These are phyloP conservation scores for Eristalinus aeneus DNA, from an alignment of 2,888 invertebrate species.

Conservation along the genomic window DNA sequence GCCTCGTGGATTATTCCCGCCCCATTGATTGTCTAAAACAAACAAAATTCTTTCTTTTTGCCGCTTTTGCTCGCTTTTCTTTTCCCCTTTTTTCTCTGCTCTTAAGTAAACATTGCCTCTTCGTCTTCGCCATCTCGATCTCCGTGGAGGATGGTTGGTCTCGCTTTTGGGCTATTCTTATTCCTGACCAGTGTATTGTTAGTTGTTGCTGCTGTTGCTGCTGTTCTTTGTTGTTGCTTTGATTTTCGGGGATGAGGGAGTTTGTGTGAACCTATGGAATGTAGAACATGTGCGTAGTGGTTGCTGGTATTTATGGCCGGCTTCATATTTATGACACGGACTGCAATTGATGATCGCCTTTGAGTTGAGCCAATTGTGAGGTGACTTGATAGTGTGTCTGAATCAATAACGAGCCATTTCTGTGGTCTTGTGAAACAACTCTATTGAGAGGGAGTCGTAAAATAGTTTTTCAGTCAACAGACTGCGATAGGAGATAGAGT, in stretches of 20 bases:
- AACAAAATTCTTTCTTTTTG: conserved; percentile 41
- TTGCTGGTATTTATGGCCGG: conserved; percentile 26
- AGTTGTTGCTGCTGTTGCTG: conserved; percentile 9
- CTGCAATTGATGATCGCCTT: conserved; percentile 40
- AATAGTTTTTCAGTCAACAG: background rate
- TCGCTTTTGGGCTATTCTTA: conserved; percentile 36
- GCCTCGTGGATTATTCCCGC: conserved; percentile 53
- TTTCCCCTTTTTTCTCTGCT: conserved; percentile 20
- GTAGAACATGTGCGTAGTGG: conserved; percentile 21
- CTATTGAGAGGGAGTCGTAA: background rate
- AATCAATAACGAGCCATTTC: background rate
- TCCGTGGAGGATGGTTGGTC: conserved; percentile 16
- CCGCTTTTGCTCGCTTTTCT: background rate
- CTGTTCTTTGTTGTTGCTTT: background rate
- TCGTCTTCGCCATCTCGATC: conserved; percentile 26
- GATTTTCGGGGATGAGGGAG: background rate
- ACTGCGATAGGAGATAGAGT: background rate
- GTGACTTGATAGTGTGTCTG: conserved; percentile 20
- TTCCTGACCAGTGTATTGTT: conserved; percentile 24
- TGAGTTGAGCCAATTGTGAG: conserved; percentile 30
- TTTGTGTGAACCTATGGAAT: conserved; percentile 23
- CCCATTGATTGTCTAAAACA: conserved; percentile 64
- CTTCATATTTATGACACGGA: conserved; percentile 50
- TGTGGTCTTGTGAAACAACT: background rate
- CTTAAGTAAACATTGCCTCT: conserved; percentile 50